A percentile compares a stretch with the other conserved stretches of the same genome.
These are phyloP conservation scores for Turdus rufiventris DNA, from an alignment of 2,113 vertebrate species.

Conservation along the genomic window DNA sequence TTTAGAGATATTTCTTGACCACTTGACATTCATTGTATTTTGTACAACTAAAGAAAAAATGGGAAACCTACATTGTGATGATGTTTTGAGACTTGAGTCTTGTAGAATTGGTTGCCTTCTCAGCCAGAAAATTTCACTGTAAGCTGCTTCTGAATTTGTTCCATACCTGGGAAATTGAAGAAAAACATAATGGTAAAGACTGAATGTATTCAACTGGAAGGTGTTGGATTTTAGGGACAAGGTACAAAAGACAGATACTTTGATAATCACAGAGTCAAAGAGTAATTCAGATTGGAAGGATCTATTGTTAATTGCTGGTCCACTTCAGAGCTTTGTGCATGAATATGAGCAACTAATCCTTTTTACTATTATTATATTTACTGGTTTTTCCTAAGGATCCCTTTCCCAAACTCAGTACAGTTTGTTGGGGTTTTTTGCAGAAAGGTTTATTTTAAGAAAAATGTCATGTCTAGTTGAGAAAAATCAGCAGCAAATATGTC, in stretches of 20 bases:
- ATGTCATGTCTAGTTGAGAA: neutral
- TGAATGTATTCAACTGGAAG: neutral
- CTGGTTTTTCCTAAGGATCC: rapidly evolving
- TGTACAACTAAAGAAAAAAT: neutral
- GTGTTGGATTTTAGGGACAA: neutral
- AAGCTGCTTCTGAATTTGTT: neutral
- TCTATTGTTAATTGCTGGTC: neutral
- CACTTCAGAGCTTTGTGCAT: neutral
- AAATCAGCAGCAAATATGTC: neutral
- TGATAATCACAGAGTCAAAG: neutral
- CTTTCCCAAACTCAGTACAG: neutral
- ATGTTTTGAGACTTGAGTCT: neutral
- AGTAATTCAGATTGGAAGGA: neutral
- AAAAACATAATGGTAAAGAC: neutral
- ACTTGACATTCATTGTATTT: neutral
- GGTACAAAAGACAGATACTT: neutral
- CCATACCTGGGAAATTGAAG: neutral
- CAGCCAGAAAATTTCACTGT: neutral
- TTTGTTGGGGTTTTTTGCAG: rapidly evolving
- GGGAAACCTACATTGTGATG: neutral
- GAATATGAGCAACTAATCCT: neutral
- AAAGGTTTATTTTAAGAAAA: neutral
- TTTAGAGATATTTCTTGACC: neutral
- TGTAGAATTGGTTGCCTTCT: neutral
- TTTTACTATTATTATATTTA: neutral